phyloP scores from a whole-genome alignment of 2,113 vertebrate genomes.

The Nothocercus nigrocapillus region DNA sequence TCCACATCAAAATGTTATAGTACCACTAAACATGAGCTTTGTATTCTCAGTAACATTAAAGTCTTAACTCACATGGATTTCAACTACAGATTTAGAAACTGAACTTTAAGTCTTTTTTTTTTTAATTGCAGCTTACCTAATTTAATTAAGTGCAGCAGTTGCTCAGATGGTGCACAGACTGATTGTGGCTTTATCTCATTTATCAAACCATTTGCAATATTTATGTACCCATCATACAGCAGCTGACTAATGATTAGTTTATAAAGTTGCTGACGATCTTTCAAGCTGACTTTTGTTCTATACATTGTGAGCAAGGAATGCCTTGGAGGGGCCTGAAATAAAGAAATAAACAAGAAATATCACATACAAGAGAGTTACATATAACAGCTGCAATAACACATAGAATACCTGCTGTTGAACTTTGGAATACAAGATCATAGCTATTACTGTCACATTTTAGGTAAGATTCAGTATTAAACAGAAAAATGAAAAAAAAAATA shows the following conservation, averaged over 20 bases:
- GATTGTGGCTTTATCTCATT: conserved; percentile 92
- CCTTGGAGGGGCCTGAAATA: conserved; percentile 69
- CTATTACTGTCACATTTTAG: background rate
- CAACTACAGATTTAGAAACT: background rate
- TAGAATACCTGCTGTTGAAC: background rate
- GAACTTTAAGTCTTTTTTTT: background rate
- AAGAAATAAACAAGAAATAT: conserved; percentile 32
- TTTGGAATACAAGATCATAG: background rate
- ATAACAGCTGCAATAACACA: background rate
- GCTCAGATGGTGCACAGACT: conserved; percentile 94
- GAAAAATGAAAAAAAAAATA: accelerated
- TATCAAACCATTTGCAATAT: conserved; percentile 94
- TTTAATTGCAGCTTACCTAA: conserved; percentile 80
- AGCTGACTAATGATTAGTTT: conserved; percentile 96
- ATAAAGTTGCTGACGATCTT: conserved; percentile 97
- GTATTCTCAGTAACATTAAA: background rate
- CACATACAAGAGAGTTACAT: background rate
- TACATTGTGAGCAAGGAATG: conserved; percentile 84
- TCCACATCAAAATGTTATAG: background rate
- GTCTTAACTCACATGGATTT: background rate
- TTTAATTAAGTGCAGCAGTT: conserved; percentile 97
- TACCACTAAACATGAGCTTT: background rate
- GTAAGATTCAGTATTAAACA: background rate
- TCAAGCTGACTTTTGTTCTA: conserved; percentile 94
- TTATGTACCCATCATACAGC: conserved; percentile 96